Base-by-base conservation (phyloP, 1,140 invertebrate genomes). In the Danaus plexippus region DNA sequence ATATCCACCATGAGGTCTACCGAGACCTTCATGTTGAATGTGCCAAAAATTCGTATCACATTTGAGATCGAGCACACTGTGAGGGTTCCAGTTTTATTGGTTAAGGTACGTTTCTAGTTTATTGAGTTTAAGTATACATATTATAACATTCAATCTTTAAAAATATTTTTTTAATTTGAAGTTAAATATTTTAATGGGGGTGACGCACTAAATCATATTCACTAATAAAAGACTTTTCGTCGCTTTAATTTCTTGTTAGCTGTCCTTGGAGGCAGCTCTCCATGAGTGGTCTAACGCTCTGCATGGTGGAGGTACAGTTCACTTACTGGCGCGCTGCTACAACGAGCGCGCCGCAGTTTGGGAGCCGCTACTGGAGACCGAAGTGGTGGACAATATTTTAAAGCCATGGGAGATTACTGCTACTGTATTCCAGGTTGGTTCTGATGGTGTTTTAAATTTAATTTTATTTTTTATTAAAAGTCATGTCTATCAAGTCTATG, bases 311-410 rank as follows among this genome's bases (percentile, higher is more conserved):
- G 88, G 89, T 10, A 89, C 90, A 40, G 43, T 94, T 4, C 90
- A 91, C 43, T 58, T 94, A 2, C 91, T 94, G 73, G 90, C 92
- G 2, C 92, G 91, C 57, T 94, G 91, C 73, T 95, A 92, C 67
- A 95, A 95, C 77, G 90, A 93, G 57, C 89, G 90, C 54, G 73
- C 91, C 10, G 90, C 91, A 62, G 88, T 88, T 12, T 96, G 94
- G 94, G 94, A 96, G 72, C 94, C 94, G 0, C 69, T 96, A 0
- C 85, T 96, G 10, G 94, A 96, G 66, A 92, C 94, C 1, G 89
- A 91, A 9, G 89, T 91, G 11, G 88, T 90, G 48, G 92, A 93
- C 69, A 91, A 91, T 57, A 77, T 89, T 4, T 93, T 93, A 67
- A 87, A 90, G 66, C 92, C 93, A 0, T 95, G 92, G 91, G 92